These are phyloP conservation scores for Platysternon megacephalum DNA, from an alignment of 2,113 vertebrate genomes.

Conservation along the genomic window DNA sequence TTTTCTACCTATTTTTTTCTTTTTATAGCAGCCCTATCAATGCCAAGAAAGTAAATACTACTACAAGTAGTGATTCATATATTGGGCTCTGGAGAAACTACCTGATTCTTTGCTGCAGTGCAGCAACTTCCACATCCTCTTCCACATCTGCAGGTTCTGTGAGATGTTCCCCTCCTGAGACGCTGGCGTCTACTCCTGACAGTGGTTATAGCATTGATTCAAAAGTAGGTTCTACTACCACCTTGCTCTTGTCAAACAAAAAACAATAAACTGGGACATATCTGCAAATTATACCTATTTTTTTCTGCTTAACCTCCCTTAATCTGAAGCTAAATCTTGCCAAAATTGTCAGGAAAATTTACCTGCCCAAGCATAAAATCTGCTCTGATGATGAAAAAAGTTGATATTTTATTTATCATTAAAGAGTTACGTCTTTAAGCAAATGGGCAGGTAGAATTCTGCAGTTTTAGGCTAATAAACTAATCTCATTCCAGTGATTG, in stretches of 20 bases:
- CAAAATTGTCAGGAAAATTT: accelerated
- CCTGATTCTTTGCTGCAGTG: slow-evolving; percentile 97
- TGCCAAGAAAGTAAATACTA: slow-evolving; percentile 95
- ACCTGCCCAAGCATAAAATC: background rate
- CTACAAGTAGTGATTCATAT: slow-evolving; percentile 94
- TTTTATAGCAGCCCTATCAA: slow-evolving; percentile 94
- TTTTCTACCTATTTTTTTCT: background rate
- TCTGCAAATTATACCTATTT: background rate
- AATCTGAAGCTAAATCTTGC: background rate
- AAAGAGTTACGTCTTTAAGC: background rate
- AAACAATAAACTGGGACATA: background rate
- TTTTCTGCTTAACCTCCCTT: background rate
- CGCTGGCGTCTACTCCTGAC: slow-evolving; percentile 98
- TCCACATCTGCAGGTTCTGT: slow-evolving; percentile 89
- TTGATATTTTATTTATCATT: background rate
- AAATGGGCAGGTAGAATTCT: background rate
- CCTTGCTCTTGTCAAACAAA: background rate
- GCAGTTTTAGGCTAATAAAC: background rate
- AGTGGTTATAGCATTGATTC: slow-evolving; percentile 97
- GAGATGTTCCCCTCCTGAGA: slow-evolving; percentile 97
- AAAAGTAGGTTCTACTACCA: slow-evolving; percentile 81
- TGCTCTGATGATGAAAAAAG: background rate
- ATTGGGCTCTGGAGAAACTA: slow-evolving; percentile 98
- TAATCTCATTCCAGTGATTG: background rate
- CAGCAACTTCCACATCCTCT: slow-evolving; percentile 82